These are phyloP conservation scores for Norana najaformis DNA, from an alignment of 2,888 invertebrate species.

Conservation along the genomic window DNA sequence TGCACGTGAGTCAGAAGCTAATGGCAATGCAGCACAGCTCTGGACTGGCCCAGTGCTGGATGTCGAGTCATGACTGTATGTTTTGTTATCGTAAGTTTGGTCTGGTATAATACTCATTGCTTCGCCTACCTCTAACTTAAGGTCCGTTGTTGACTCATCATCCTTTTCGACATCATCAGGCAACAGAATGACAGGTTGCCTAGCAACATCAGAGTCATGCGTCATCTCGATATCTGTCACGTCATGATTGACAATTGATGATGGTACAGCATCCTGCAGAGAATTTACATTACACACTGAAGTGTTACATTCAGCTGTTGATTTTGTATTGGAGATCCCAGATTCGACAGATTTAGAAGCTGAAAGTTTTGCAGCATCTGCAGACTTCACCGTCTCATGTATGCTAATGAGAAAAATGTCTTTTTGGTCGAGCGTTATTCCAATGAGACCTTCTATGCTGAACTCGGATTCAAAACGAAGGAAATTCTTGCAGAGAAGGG, in stretches of 20 bases:
- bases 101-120: background rate
- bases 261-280: background rate
- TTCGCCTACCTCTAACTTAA: background rate
- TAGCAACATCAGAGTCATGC: slow-evolving; percentile 1
- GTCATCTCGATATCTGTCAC: background rate
- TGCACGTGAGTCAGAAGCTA: background rate
- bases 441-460: slow-evolving; percentile 39
- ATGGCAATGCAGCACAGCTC: background rate
- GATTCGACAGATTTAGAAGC: background rate
- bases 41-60: background rate
- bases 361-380: background rate
- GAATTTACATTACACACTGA: background rate
- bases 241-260: background rate
- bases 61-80: background rate
- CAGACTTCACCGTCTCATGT: slow-evolving; percentile 35
- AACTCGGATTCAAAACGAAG: slow-evolving; percentile 39
- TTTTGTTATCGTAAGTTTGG: background rate
- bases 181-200: background rate
- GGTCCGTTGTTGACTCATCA: background rate
- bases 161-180: background rate
- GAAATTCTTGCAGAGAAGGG: slow-evolving; percentile 41
- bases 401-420: slow-evolving; percentile 40
- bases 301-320: background rate
- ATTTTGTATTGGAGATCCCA: background rate
- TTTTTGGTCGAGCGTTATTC: slow-evolving; percentile 40